These are phyloP conservation scores for Elysia crispata DNA, from an alignment of 2,888 invertebrate genomes.

Conservation along the genomic window DNA sequence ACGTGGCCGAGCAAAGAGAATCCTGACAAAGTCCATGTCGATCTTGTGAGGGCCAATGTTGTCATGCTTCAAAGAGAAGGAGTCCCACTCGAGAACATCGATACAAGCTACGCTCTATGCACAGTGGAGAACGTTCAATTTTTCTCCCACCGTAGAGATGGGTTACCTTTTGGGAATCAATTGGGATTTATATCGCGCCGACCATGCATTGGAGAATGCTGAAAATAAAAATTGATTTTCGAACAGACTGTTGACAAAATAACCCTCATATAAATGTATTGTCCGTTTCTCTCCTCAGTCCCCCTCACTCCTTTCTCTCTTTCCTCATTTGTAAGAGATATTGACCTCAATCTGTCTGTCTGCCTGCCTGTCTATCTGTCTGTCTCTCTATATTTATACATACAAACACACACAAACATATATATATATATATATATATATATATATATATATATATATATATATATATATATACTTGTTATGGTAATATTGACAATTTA, in stretches of 20 bases:
- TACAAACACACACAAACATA: no score
- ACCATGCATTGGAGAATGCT: no score
- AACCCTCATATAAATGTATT: no score
- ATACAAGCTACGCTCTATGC: slow-evolving; percentile 54
- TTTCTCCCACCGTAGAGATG: slow-evolving; percentile 59
- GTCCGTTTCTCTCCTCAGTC: not conserved
- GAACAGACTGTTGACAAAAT: not conserved
- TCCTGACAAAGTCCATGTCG: slow-evolving; percentile 38
- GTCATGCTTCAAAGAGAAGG: slow-evolving; percentile 57
- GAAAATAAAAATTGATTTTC: not conserved
- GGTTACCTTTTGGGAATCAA: slow-evolving; percentile 63
- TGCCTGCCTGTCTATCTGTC: not conserved
- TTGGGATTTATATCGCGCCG: slow-evolving; percentile 58
- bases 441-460: no score
- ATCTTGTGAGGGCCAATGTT: slow-evolving; percentile 57
- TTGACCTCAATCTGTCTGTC: not conserved
- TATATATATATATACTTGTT: no score
- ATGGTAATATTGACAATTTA: no score
- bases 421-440: no score
- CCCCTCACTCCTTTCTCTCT: not conserved
- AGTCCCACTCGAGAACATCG: slow-evolving; percentile 56
- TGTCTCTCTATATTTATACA: no score
- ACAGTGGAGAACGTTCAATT: slow-evolving; percentile 56
- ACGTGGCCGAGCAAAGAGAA: not conserved
- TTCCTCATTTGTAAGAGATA: not conserved